phyloP scores from a whole-genome alignment of 2,113 vertebrate species.

The Sceloporus undulatus region DNA sequence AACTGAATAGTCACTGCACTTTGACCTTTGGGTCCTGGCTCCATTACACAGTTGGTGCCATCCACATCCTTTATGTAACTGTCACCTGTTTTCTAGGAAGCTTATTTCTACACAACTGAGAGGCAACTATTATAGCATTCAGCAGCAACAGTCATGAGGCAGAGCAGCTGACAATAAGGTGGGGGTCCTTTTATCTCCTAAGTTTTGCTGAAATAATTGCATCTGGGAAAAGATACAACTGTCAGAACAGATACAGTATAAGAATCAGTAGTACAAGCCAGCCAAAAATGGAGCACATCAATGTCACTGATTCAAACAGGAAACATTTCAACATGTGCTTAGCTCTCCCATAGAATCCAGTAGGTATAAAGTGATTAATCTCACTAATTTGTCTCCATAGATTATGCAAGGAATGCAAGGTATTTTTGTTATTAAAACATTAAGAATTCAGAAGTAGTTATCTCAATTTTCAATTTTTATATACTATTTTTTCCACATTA shows the following conservation, averaged over 20 bases:
- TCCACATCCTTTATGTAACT: background rate
- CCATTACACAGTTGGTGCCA: background rate
- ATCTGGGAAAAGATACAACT: background rate
- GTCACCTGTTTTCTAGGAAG: background rate
- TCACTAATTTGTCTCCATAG: background rate
- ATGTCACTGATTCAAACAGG: background rate
- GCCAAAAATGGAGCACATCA: background rate
- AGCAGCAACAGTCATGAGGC: background rate
- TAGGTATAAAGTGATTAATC: background rate
- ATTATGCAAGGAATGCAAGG: background rate
- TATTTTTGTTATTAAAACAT: background rate
- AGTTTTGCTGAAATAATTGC: background rate
- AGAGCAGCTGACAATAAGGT: background rate
- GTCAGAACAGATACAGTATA: background rate
- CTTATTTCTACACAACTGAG: background rate
- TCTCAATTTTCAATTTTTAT: background rate
- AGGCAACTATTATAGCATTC: background rate
- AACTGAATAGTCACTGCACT: background rate
- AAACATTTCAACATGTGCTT: background rate
- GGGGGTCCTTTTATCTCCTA: background rate
- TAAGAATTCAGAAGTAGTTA: background rate
- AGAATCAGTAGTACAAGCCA: background rate
- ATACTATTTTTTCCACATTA: background rate
- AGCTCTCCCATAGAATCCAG: background rate
- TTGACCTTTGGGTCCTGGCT: background rate